Evolutionary conservation across 1,140 invertebrate genomes (phyloP), one percentile per base, ranked within the genome.

Genomic region (Bombus cullumanus): DNA sequence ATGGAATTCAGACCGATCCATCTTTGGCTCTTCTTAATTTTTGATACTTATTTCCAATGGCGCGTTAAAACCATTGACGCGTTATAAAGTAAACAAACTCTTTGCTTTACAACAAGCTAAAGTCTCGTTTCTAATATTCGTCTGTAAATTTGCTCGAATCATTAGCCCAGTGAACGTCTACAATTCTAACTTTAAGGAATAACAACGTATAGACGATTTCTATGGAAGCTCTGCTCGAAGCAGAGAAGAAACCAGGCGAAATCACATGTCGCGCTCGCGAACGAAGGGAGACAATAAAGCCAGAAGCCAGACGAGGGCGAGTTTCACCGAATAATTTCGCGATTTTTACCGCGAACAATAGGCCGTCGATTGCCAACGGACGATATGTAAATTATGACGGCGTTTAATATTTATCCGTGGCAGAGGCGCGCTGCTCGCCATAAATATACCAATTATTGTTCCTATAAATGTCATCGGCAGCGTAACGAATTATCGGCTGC

Each of bases 361-460:
- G 75, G 8, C 31, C 77, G 62, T 47, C 77, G 64, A 80, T 68
- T 66, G 62, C 77, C 77, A 39, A 5, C 47, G 57, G 10, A 25
- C 47, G 12, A 53, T 28, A 76, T 68, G 76, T 77, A 89, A 81
- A 75, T 78, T 69, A 69, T 22, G 37, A 22, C 12, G n/a, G 43
- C 62, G 47, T 69, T 72, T 72, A 62, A 79, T 84, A 79, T 84
- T 79, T 82, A 41, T 31, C 72, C 47, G 22, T 18, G 25, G 28
- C 28, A 18, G 37, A 25, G 25, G 81, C 18, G 25, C 59, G 62
- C n/a, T n/a, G 28, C 1, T 9, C 25, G 47, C 62, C 39, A 53
- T 85, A 86, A 68, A 71, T 76, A 75, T 77, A 84, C 78, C 81
- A 87, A 90, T 90, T 90, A 89, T 75, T 75, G 85, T 81, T 74